Conservation (phyloP, 1,140 invertebrate genomes). For the Euwallacea fornicatus region DNA sequence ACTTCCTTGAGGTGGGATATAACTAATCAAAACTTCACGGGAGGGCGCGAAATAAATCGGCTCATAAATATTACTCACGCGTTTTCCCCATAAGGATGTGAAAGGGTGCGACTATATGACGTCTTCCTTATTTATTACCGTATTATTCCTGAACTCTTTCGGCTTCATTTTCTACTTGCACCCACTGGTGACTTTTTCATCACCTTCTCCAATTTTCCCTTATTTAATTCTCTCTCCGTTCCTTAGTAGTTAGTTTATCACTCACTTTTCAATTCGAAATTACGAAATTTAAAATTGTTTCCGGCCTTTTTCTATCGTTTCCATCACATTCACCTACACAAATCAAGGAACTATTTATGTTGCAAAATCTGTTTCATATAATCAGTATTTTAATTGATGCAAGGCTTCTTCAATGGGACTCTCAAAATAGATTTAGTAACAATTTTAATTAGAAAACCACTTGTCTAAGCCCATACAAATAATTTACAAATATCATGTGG, state of each 20-base stretch:
- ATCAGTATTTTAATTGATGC: too few relatives aligned
- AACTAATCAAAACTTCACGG: slow-evolving; percentile 16
- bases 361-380: too few relatives aligned
- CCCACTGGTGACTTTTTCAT: slow-evolving; percentile 16
- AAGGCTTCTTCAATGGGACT: too few relatives aligned
- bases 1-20: neutral
- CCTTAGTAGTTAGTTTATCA: neutral
- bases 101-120: slow-evolving; percentile 29
- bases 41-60: slow-evolving; percentile 25
- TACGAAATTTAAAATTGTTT: neutral
- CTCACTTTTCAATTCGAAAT: neutral
- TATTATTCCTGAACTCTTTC: slow-evolving; percentile 24
- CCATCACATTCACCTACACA: too few relatives aligned
- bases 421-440: too few relatives aligned
- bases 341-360: too few relatives aligned
- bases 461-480: too few relatives aligned
- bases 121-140: slow-evolving; percentile 31
- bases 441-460: too few relatives aligned
- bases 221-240: neutral
- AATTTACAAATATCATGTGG: too few relatives aligned
- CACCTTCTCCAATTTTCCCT: neutral
- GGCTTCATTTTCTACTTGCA: slow-evolving; percentile 23
- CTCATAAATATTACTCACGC: slow-evolving; percentile 23
- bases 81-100: slow-evolving; percentile 11
- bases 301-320: too few relatives aligned